Evolutionary conservation across 2,113 vertebrate species (phyloP).

Genomic region (Scopus umbretta): DNA sequence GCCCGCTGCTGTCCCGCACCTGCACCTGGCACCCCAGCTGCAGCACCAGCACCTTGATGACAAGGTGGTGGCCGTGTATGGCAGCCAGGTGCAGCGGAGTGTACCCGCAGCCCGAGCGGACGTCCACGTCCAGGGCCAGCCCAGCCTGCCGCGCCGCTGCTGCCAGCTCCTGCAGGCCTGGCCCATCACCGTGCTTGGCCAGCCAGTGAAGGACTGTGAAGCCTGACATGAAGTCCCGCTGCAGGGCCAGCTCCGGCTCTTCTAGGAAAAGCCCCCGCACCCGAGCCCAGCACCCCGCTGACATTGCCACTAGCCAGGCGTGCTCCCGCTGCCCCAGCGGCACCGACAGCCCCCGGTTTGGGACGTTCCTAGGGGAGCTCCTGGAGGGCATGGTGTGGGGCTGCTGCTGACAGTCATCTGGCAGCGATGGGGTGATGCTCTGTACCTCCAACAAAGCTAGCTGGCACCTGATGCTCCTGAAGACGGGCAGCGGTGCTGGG

Average conservation of each 20-base stretch:
- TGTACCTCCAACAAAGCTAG: constrained; percentile 54
- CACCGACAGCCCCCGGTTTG: constrained; percentile 38
- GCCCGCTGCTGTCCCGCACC: constrained; percentile 83
- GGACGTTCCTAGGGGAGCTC: not conserved
- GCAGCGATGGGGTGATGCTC: not conserved
- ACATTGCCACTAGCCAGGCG: constrained; percentile 85
- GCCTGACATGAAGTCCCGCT: constrained; percentile 88
- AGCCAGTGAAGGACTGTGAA: constrained; percentile 94
- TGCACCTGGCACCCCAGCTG: constrained; percentile 78
- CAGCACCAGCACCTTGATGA: constrained; percentile 84
- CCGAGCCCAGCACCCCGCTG: constrained; percentile 78
- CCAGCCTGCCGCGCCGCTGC: constrained; percentile 69
- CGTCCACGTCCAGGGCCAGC: constrained; percentile 77
- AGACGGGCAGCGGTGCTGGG: not conserved
- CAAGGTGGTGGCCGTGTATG: constrained; percentile 82
- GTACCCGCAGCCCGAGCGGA: constrained; percentile 81
- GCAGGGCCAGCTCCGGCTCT: constrained; percentile 80
- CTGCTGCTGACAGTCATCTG: constrained; percentile 24
- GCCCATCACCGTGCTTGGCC: constrained; percentile 85
- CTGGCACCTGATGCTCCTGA: constrained; percentile 73
- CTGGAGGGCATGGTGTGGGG: not conserved
- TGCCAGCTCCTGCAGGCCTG: constrained; percentile 83
- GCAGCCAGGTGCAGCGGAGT: constrained; percentile 90
- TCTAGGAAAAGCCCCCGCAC: constrained; percentile 82
- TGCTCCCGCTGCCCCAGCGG: constrained; percentile 85